Base-by-base conservation (phyloP, 2,113 vertebrate genomes). In the Lucifuga dentata region DNA sequence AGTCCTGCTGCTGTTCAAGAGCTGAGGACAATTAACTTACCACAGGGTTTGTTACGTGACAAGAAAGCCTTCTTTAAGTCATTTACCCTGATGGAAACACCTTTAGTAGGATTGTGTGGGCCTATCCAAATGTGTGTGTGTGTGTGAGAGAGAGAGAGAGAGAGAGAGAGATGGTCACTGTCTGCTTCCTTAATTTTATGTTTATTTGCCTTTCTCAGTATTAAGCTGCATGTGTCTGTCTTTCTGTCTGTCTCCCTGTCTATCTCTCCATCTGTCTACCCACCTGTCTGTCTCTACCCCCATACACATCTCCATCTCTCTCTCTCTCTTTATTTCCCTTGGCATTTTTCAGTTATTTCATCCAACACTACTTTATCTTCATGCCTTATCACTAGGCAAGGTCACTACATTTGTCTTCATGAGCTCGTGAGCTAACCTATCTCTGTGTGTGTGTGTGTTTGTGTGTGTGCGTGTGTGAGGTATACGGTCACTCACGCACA, bases 331-430 rank as follows among this genome's bases (percentile, higher is more conserved):
- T 36, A 48, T 73, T 63, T 79, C 68, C 68, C 53, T 57, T 57
- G 43, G 57, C 73, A 57, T 77, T 75, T 72, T 84, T 74, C 68
- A 20, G 74, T 80, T 85, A 80, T 83, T 88, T 69, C 66, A 71
- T 81, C 78, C 80, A 80, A 82, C 77, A 70, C 79, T 78, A 83
- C 80, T 88, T 84, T 84, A 79, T 90, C 85, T 90, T 86, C 76
- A 86, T 84, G 80, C 77, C 84, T 86, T 86, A 91, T 91, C 86
- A 77, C 76, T 61, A 68, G 66, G 71, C 85, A 92, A 92, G 87
- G 87, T 88, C 89, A 88, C 66, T 84, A 62, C 84, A 92, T 92
- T 86, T 86, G 78, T 92, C 89, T 92, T 88, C 81, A 90, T 91
- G 86, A 87, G 81, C 70, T 88, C 81, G 89, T 91, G 86, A 87